Evolutionary conservation across 2,888 invertebrate genomes (phyloP).

Genomic region (Dysmachus trigonus): DNA sequence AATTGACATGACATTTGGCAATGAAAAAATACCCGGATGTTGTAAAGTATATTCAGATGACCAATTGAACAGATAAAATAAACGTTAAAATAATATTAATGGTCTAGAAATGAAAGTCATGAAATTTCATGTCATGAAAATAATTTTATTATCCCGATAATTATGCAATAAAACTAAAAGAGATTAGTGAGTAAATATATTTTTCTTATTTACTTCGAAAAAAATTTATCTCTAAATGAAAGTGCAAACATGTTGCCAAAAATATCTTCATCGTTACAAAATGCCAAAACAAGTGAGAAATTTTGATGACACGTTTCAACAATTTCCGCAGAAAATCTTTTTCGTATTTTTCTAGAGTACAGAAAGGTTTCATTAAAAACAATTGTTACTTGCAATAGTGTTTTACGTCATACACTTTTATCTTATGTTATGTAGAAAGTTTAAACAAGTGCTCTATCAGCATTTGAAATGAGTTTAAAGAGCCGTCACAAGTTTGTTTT

Average conservation of each 20-base stretch:
- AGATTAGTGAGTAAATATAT: background rate
- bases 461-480: background rate
- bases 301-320: background rate
- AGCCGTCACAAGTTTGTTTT: background rate
- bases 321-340: background rate
- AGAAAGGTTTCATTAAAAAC: background rate
- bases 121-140: background rate
- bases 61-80: background rate
- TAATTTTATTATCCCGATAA: background rate
- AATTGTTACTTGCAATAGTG: background rate
- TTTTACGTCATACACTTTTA: background rate
- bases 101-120: background rate
- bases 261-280: background rate
- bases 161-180: background rate
- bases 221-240: background rate
- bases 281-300: background rate
- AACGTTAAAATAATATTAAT: background rate
- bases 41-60: background rate
- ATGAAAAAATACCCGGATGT: background rate
- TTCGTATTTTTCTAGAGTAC: background rate
- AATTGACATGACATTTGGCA: background rate
- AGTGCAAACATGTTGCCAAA: background rate
- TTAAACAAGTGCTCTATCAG: background rate
- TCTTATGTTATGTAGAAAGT: background rate
- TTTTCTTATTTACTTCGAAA: background rate